Percentiles rank a stretch among this genome's conserved stretches.
Evolutionary conservation across 2,888 invertebrate species (phyloP).

Genomic region (Punctoribates punctum): DNA sequence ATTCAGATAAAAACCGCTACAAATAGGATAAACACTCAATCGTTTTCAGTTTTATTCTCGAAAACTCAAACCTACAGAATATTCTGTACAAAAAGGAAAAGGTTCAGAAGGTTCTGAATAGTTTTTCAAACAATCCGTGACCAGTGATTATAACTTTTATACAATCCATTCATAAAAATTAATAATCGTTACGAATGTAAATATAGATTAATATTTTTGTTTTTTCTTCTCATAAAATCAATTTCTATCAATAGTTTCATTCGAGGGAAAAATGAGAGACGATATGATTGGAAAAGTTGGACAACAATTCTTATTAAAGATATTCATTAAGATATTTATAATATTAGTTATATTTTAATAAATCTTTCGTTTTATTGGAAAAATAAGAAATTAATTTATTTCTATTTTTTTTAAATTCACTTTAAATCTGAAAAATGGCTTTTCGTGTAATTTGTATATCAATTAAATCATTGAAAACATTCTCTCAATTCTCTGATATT

Average conservation of each 20-base stretch:
- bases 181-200: background rate
- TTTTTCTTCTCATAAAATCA: background rate
- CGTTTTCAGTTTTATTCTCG: background rate
- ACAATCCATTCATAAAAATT: background rate
- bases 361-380: slow-evolving; percentile 8
- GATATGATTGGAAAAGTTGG: slow-evolving; percentile 26
- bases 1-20: background rate
- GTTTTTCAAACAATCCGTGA: background rate
- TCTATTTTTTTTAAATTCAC: background rate
- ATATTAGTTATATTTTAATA: slow-evolving; percentile 13
- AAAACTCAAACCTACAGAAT: slow-evolving; percentile 8
- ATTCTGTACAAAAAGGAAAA: background rate
- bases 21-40: slow-evolving; percentile 14
- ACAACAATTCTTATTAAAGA: slow-evolving; percentile 7
- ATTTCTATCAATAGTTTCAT: slow-evolving; percentile 12
- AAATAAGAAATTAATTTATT: slow-evolving; percentile 22
- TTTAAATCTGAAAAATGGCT: slow-evolving; percentile 19
- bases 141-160: slow-evolving; percentile 5
- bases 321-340: background rate
- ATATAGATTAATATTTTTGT: background rate
- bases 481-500: background rate
- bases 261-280: background rate
- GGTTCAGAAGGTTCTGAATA: background rate
- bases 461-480: background rate
- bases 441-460: background rate